Base-by-base conservation (phyloP, 1,140 invertebrate species). In the Ptiloglossa arizonensis region DNA sequence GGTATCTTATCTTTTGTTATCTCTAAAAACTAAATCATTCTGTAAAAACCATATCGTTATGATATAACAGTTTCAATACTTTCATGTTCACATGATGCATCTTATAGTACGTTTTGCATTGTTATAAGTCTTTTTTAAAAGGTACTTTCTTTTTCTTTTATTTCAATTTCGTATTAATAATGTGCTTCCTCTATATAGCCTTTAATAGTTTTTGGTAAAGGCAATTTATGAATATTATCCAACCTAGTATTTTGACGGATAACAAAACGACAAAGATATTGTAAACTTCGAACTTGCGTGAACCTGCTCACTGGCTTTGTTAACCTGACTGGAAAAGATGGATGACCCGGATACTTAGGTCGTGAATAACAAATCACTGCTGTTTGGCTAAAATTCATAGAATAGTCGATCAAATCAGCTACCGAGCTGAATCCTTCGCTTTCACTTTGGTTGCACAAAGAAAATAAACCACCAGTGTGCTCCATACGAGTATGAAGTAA, bases 241-340 rank as follows among this genome's bases (percentile, higher is more conserved):
- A 95, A 91, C 80, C 95, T 92, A 69, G 94, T 95, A 90, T 95
- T 94, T 82, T 96, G 95, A 85, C 96, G 92, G 74, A 97, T 96
- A 24, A 96, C 95, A 92, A 97, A 96, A 66, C 96, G 93, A 87
- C 96, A 96, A 27, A 97, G 91, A 90, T 96, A 95, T 89, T 96
- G 95, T 74, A 97, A 91, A 64, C 95, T 95, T 78, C 95, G 93
- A 62, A 97, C 95, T 90, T 96, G 94, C 27, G 94, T 95, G 85
- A 96, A 97, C 71, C 96, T 93, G 62, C 96, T 97, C 15, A 97
- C 93, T 24, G 96, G 96, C 89, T 96, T 96, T 46, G 95, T 96
- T n/a, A 97, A 90, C 68, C 95, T 93, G 44, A 96, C 95, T 24
- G 95, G 95, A 90, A 95, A 95, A 66, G 95, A 94, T 29, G 95